Conservation (phyloP, 1,140 invertebrate genomes). For the Cyphomyrmex costatus region DNA sequence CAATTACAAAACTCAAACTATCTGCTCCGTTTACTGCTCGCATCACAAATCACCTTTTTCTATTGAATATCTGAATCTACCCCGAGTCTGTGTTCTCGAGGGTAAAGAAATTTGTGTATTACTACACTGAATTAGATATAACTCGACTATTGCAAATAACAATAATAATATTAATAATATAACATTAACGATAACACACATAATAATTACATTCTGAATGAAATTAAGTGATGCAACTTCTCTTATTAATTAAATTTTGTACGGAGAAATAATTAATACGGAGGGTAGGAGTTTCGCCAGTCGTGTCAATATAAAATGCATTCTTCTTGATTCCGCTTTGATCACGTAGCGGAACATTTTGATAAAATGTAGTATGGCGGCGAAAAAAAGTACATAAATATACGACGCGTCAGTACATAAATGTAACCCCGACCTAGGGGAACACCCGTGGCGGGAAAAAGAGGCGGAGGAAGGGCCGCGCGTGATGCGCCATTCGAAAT, state of each 20-base stretch:
- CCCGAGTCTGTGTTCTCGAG: not conserved
- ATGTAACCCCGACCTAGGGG: slow-evolving; percentile 82
- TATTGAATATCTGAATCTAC: slow-evolving; percentile 8
- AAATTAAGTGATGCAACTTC: slow-evolving; percentile 3
- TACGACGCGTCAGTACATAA: slow-evolving; percentile 70
- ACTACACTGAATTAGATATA: not conserved
- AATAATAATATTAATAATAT: slow-evolving; percentile 5
- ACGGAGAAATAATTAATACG: slow-evolving; percentile 22
- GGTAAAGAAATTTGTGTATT: slow-evolving; percentile 6
- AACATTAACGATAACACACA: no score
- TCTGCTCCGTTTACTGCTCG: slow-evolving; percentile 53
- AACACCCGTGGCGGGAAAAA: slow-evolving; percentile 71
- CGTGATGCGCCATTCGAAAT: slow-evolving; percentile 85
- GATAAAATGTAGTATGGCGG: slow-evolving; percentile 67
- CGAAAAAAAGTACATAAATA: slow-evolving; percentile 66
- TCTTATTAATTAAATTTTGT: slow-evolving; percentile 11
- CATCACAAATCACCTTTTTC: slow-evolving; percentile 52
- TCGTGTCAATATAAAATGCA: not conserved
- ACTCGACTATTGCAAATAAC: not conserved
- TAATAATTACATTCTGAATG: not conserved
- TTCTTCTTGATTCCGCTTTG: slow-evolving; percentile 48
- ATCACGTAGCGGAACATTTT: slow-evolving; percentile 53
- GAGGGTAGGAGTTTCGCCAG: not conserved
- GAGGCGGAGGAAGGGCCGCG: slow-evolving; percentile 76
- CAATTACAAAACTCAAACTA: slow-evolving; percentile 66